A percentile compares a stretch with the other conserved stretches of the same genome.
phyloP scores from a whole-genome alignment of 2,113 vertebrate genomes.

The Neolamprologus devosi region DNA sequence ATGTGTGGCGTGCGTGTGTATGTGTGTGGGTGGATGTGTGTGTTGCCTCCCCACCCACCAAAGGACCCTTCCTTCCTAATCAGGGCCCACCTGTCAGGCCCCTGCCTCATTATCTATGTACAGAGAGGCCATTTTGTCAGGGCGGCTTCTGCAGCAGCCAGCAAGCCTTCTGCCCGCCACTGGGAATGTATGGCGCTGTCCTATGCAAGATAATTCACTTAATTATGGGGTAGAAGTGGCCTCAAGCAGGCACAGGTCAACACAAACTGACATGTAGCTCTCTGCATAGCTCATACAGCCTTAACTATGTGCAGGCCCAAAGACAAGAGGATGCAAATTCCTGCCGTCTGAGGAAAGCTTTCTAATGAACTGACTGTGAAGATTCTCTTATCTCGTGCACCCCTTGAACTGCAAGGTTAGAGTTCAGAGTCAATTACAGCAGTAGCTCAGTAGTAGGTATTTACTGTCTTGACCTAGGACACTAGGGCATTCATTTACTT shows the following conservation, averaged over 20 bases:
- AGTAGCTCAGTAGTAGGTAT: background rate
- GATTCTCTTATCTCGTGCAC: background rate
- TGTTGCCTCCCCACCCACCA: slow-evolving; percentile 27
- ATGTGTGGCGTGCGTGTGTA: background rate
- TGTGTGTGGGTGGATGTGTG: background rate
- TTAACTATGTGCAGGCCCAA: background rate
- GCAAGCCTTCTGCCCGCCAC: slow-evolving; percentile 80
- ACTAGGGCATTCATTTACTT: background rate
- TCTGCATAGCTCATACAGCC: background rate
- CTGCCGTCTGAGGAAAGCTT: slow-evolving; percentile 20
- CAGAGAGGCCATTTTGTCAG: slow-evolving; percentile 90
- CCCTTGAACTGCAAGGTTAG: slow-evolving; percentile 11
- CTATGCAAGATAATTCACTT: slow-evolving; percentile 89
- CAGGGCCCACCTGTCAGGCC: slow-evolving; percentile 91
- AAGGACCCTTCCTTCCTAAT: slow-evolving; percentile 85
- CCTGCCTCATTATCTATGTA: slow-evolving; percentile 86
- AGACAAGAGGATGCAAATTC: slow-evolving; percentile 25
- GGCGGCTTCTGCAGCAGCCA: slow-evolving; percentile 71
- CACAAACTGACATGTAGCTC: slow-evolving; percentile 27
- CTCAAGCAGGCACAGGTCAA: slow-evolving; percentile 40
- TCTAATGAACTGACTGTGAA: slow-evolving; percentile 39
- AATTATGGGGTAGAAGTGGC: slow-evolving; percentile 79
- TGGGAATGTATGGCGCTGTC: slow-evolving; percentile 79
- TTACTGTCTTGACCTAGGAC: background rate
- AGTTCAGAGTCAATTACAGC: slow-evolving; percentile 2